Conservation (phyloP, 92 coral and sea anemone genomes). For the Palythoa heliodiscus region DNA sequence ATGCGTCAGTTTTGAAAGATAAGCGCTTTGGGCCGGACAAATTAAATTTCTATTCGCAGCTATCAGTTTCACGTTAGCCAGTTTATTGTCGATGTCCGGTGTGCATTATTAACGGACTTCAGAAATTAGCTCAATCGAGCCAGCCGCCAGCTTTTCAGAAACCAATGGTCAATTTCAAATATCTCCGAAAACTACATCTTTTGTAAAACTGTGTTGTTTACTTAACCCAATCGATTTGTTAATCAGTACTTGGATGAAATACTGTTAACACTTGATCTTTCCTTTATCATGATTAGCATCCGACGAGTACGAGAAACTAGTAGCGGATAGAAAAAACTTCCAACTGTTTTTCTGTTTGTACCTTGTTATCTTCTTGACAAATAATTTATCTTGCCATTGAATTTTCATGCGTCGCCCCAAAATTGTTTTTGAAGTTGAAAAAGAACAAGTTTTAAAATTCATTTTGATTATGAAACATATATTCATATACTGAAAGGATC, state of each 20-base stretch:
- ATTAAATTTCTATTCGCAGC: background rate
- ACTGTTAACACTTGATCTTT: background rate
- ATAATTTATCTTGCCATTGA: background rate
- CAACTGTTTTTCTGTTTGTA: background rate
- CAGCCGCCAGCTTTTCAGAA: background rate
- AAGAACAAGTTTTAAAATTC: background rate
- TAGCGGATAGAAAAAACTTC: background rate
- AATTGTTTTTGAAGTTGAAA: too few species aligned
- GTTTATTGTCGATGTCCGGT: background rate
- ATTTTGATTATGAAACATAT: background rate
- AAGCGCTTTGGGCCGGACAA: too few species aligned
- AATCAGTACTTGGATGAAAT: constrained; percentile 11
- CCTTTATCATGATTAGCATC: background rate
- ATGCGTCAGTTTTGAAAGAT: background rate
- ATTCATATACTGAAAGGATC: too few species aligned
- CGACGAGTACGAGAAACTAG: background rate
- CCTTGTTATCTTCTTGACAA: background rate
- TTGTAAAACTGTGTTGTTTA: background rate
- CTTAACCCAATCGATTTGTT: background rate
- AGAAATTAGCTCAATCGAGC: background rate
- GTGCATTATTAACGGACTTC: background rate
- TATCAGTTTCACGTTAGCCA: background rate
- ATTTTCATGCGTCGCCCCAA: background rate
- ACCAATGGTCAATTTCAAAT: background rate
- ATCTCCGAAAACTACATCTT: background rate